phyloP scores from a whole-genome alignment of 2,797 vertebrate species.

The Catamblyrhynchus diadema region DNA sequence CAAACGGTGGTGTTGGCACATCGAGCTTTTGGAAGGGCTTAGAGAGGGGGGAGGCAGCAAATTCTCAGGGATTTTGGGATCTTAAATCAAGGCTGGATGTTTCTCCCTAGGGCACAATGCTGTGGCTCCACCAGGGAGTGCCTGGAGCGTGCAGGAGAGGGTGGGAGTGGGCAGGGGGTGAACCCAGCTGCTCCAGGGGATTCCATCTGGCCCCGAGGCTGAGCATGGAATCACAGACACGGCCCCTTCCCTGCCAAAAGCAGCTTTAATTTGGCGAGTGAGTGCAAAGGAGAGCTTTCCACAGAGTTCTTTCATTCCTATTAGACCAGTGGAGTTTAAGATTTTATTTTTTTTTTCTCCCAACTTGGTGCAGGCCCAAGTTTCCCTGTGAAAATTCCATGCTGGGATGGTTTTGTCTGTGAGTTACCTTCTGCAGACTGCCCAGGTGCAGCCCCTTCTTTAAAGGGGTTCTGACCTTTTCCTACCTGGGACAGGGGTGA shows the following conservation, averaged over 20 bases:
- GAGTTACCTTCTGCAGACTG: background rate
- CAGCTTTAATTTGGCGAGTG: background rate
- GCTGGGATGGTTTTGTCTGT: background rate
- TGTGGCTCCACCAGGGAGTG: background rate
- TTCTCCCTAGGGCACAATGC: background rate
- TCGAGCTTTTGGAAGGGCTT: background rate
- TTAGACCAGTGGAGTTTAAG: background rate
- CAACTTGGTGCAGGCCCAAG: background rate
- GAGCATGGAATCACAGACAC: background rate
- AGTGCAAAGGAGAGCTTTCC: slow-evolving; percentile 5
- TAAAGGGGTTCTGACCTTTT: background rate
- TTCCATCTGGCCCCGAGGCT: background rate
- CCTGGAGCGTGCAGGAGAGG: rapidly evolving
- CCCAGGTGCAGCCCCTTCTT: background rate
- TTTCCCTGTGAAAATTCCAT: slow-evolving; percentile 46
- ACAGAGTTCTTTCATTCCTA: background rate
- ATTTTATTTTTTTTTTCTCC: background rate
- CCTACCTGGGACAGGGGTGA: background rate
- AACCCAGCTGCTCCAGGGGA: background rate
- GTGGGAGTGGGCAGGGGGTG: background rate
- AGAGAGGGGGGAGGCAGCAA: background rate
- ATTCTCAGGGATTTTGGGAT: background rate
- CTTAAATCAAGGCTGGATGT: background rate
- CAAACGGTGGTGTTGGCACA: background rate
- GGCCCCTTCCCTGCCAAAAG: background rate